Base-by-base conservation (phyloP, 2,113 vertebrate species). In the Catharus fuscescens region DNA sequence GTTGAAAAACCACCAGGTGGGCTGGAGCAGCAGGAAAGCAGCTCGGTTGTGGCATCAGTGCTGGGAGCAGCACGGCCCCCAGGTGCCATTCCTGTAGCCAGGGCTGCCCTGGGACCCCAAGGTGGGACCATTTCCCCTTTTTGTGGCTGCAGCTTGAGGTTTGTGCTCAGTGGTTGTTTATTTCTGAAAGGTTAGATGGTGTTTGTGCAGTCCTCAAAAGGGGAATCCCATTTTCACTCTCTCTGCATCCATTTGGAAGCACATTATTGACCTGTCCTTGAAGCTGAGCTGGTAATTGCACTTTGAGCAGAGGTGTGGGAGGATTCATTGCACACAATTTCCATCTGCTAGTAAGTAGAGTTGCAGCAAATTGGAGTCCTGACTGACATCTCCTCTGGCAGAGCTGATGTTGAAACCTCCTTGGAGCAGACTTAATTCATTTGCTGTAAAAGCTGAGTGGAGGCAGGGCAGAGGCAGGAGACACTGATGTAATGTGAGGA, bases 1-100 rank as follows among this genome's bases (percentile, higher is more conserved):
- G 24, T 14, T 64, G 73, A 47, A 81, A 62, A 79, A 66, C 12
- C 31, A 64, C 32, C 21, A 29, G 36, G 19, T 38, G 47, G 13
- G 62, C 12, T 64, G 21, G 53, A 67, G 65, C 19, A 90, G 28
- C 38, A 70, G 59, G 40, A 86, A 66, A 66, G 56, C 72, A 95
- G 47, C 69, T 86, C 0, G 0, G 42, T 52, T 5, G 2, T 32
- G 40, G 36, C 34, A 60, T 40, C 3, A 2, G 28, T 10, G 5
- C 44, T 52, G 50, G 61, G 48, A 88, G 36, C 40, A 80, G 57
- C 24, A 12, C n/a, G 52, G 38, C 7, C 36, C 54, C 31, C 19
- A 8, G 0, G 3, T 57, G 48, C 67, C 13, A 17, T 65, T 61
- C 26, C 23, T 69, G 14, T 76, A 34, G 26, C 19, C 1, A 0